These are phyloP conservation scores for Graphium colonna DNA, from an alignment of 2,888 invertebrate genomes.

Conservation along the genomic window DNA sequence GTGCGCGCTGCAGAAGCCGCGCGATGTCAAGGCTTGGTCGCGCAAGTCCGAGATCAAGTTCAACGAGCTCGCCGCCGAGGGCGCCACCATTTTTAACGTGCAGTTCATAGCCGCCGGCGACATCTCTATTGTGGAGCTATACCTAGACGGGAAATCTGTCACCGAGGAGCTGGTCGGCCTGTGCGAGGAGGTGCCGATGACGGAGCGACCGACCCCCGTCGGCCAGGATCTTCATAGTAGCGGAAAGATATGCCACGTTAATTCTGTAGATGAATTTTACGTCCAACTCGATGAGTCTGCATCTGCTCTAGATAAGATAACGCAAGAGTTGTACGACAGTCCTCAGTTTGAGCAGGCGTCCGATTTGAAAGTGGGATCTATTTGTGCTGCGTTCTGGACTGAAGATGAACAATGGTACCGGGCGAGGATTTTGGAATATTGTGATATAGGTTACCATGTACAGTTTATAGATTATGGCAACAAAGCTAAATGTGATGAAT, in stretches of 20 bases:
- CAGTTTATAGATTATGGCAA: slow-evolving; percentile 86
- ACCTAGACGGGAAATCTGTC: slow-evolving; percentile 81
- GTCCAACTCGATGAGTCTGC: slow-evolving; percentile 82
- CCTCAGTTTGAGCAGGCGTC: slow-evolving; percentile 71
- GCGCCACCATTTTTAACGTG: slow-evolving; percentile 84
- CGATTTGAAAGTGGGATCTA: slow-evolving; percentile 78
- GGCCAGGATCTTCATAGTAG: slow-evolving; percentile 69
- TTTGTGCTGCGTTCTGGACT: slow-evolving; percentile 83
- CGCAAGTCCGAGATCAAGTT: slow-evolving; percentile 83
- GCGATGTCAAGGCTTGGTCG: slow-evolving; percentile 82
- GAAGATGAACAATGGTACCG: slow-evolving; percentile 85
- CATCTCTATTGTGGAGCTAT: slow-evolving; percentile 82
- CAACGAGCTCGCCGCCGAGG: slow-evolving; percentile 83
- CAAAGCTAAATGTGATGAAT: slow-evolving; percentile 80
- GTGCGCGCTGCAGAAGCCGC: slow-evolving; percentile 81
- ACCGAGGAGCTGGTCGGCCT: slow-evolving; percentile 79
- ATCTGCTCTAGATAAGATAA: slow-evolving; percentile 80
- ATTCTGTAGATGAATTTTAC: slow-evolving; percentile 86
- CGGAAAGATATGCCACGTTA: slow-evolving; percentile 84
- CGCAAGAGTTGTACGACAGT: slow-evolving; percentile 75
- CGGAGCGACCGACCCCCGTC: slow-evolving; percentile 62
- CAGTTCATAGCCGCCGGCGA: slow-evolving; percentile 84
- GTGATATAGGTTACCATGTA: slow-evolving; percentile 78
- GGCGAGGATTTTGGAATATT: slow-evolving; percentile 81
- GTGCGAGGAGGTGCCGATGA: slow-evolving; percentile 60